Evolutionary conservation across 2,113 vertebrate genomes (phyloP).

Genomic region (Varanus komodoensis): DNA sequence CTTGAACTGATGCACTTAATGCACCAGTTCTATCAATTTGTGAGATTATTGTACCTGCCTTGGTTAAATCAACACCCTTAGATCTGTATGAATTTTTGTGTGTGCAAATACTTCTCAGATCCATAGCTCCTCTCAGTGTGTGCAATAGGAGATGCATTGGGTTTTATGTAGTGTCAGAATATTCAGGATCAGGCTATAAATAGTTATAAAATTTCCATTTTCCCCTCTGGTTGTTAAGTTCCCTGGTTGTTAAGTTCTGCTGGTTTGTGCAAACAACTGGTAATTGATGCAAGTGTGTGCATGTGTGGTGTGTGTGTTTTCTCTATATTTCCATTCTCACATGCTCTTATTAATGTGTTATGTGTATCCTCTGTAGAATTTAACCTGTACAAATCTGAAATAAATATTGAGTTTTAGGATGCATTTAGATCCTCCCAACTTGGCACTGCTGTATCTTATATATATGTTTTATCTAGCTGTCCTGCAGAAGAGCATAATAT

Average conservation of each 20-base stretch:
- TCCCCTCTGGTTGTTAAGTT: background rate
- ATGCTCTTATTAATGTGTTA: background rate
- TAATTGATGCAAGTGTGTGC: too few relatives aligned
- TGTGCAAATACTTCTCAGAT: background rate
- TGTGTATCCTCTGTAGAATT: background rate
- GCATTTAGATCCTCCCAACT: too few relatives aligned
- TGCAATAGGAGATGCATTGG: background rate
- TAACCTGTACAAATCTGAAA: background rate
- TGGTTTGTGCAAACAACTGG: background rate
- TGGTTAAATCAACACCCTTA: background rate
- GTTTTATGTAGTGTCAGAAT: background rate
- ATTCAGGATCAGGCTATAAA: background rate
- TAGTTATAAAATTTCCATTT: background rate
- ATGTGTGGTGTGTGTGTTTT: background rate
- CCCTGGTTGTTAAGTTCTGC: background rate
- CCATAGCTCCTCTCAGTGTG: background rate
- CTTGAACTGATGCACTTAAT: background rate
- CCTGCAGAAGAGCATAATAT: too few relatives aligned
- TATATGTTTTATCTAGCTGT: too few relatives aligned
- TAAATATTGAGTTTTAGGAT: background rate
- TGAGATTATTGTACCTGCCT: constrained; percentile 27
- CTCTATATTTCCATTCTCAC: background rate
- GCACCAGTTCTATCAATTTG: constrained; percentile 24
- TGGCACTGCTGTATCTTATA: too few relatives aligned
- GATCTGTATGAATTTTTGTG: background rate